Conservation (phyloP, 1,140 invertebrate species). For the Macrosteles quadrilineatus region DNA sequence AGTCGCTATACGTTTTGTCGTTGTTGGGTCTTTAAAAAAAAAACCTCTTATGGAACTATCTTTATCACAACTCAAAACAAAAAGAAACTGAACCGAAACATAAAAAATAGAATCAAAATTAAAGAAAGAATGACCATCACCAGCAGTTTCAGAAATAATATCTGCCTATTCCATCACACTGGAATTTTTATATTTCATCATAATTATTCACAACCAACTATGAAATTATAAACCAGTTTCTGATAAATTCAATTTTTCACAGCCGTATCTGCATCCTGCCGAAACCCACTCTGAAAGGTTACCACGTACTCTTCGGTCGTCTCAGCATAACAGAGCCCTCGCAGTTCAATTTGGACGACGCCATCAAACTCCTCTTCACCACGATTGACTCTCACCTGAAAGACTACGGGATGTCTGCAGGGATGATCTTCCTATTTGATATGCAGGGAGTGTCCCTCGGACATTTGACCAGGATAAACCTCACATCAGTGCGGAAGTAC, state of each 20-base stretch:
- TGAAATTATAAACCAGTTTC: too few species aligned
- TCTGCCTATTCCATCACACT: background rate
- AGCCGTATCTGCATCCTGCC: conserved; percentile 47
- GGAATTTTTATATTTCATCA: background rate
- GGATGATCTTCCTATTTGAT: conserved; percentile 64
- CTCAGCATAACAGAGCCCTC: conserved; percentile 59
- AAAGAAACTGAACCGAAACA: background rate
- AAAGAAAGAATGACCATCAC: too few species aligned
- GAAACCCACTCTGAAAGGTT: conserved; percentile 59
- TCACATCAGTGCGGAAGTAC: conserved; percentile 59
- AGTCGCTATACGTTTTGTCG: too few species aligned
- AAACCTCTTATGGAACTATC: background rate
- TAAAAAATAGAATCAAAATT: too few species aligned
- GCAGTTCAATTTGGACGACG: conserved; percentile 60
- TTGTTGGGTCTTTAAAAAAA: too few species aligned
- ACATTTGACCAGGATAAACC: conserved; percentile 60
- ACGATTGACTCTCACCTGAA: conserved; percentile 59
- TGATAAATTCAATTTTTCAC: too few species aligned
- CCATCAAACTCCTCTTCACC: conserved; percentile 63
- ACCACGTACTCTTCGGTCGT: conserved; percentile 58
- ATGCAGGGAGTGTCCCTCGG: conserved; percentile 62
- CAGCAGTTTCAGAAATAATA: conserved; percentile 11
- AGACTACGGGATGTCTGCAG: conserved; percentile 39
- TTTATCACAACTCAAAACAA: background rate
- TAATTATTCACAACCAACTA: background rate